Percentiles rank a stretch among this genome's conserved stretches.
Evolutionary conservation across 2,113 vertebrate species (phyloP).

Genomic region (Oreotragus oreotragus): DNA sequence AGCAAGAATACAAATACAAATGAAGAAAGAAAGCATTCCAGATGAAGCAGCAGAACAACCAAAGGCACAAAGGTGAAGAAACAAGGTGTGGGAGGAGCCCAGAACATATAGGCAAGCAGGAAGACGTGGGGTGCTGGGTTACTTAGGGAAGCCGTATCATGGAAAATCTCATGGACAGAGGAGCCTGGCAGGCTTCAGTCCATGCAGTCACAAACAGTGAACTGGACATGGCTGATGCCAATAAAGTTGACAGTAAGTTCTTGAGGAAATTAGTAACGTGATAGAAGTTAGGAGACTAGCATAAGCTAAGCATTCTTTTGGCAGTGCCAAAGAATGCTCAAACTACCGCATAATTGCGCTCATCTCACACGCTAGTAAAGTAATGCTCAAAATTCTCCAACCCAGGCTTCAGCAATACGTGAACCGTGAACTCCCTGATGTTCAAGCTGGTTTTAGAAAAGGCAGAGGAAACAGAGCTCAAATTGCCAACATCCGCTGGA

Average conservation of each 20-base stretch:
- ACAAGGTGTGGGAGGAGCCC: neutral
- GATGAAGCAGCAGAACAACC: neutral
- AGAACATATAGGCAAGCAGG: neutral
- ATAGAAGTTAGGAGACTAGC: neutral
- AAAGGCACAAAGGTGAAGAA: neutral
- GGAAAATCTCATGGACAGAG: neutral
- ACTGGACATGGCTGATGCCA: neutral
- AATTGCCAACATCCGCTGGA: too few species aligned
- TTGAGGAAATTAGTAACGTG: neutral
- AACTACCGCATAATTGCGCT: too few species aligned
- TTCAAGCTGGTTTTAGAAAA: too few species aligned
- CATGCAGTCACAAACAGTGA: neutral
- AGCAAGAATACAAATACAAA: neutral
- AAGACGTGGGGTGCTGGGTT: neutral
- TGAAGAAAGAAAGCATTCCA: neutral
- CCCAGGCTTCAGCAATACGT: too few species aligned
- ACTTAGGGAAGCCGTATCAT: neutral
- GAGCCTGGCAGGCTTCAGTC: neutral
- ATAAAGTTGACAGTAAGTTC: neutral
- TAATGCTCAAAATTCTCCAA: too few species aligned
- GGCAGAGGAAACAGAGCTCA: too few species aligned
- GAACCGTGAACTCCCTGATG: too few species aligned
- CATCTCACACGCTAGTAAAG: too few species aligned
- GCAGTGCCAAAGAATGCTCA: too few species aligned
- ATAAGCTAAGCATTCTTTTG: neutral